These are phyloP conservation scores for Peromyscus polionotus DNA, from an alignment of 2,113 vertebrate genomes.

Conservation along the genomic window DNA sequence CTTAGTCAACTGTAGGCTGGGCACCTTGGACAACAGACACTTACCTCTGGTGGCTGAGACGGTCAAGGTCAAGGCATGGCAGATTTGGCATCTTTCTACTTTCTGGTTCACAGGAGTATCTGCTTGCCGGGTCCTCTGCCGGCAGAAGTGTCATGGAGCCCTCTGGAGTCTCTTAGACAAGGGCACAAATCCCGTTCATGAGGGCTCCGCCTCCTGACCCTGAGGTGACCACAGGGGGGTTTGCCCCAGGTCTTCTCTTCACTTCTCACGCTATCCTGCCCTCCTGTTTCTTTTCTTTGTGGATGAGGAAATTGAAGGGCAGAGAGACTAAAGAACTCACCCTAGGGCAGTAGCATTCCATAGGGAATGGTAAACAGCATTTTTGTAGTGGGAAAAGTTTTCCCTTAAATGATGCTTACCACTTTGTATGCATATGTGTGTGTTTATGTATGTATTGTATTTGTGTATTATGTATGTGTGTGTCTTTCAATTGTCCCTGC, in stretches of 20 bases:
- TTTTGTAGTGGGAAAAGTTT: neutral
- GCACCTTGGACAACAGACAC: neutral
- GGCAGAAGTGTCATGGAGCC: neutral
- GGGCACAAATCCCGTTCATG: neutral
- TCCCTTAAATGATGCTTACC: neutral
- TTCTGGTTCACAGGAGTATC: neutral
- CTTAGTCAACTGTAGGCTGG: neutral
- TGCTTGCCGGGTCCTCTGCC: neutral
- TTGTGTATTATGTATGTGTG: neutral
- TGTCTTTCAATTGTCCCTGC: neutral
- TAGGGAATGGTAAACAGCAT: neutral
- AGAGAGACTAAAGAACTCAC: neutral
- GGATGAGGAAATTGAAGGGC: neutral
- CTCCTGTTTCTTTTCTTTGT: neutral
- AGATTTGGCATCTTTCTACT: neutral
- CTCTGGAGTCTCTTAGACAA: neutral
- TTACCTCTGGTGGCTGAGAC: neutral
- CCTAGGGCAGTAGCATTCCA: neutral
- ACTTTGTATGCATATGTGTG: neutral
- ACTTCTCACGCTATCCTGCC: neutral
- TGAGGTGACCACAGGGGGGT: neutral
- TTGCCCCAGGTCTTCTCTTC: neutral
- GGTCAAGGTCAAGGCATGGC: neutral
- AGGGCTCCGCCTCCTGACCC: too few relatives aligned
- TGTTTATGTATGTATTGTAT: neutral